Base-by-base conservation (phyloP, 1,140 invertebrate genomes). In the Drosophila lacertosa region DNA sequence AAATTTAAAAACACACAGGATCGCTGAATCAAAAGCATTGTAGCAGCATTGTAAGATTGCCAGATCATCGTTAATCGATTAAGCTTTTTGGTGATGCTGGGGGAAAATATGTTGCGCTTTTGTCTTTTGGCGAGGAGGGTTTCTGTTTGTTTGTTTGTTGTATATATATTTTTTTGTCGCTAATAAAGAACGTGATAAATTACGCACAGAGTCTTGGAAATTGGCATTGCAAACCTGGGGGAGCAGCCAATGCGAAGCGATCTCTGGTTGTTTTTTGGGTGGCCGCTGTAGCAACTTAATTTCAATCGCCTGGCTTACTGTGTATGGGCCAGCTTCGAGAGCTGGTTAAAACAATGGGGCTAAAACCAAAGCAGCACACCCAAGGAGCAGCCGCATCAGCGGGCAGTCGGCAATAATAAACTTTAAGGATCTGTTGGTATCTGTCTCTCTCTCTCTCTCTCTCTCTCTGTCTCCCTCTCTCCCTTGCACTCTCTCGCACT, bases 161-260 rank as follows among this genome's bases (percentile, higher is more conserved):
- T 58, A n/a, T n/a, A n/a, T n/a, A n/a, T 26, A 22, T 26, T 26
- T 26, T 29, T 54, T 67, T 74, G 64, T 81, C 54, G 81, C 77
- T 77, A 80, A 84, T 86, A 86, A 84, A 84, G 81, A 84, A 81
- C 82, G 77, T 86, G 81, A 86, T 86, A 84, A 86, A 83, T 78
- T 83, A 42, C 44, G 51, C 35, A 65, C 40, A 64, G 48, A 47
- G 32, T 55, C 62, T 24, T 22, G 13, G 22, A 53, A 9, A 48
- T 60, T 58, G 63, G 45, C 20, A 62, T 64, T 64, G 63, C 32
- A 22, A 39, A n/a, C n/a, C 9, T 15, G 45, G 45, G 24, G 6
- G 15, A 1, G 6, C 13, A 2, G 7, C 26, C 9, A 18, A 59
- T 40, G 48, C 59, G 44, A 59, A 59, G 16, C 26, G 55, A 59